Conservation (phyloP, 2,797 vertebrate species). For the Taenioides sp. region DNA sequence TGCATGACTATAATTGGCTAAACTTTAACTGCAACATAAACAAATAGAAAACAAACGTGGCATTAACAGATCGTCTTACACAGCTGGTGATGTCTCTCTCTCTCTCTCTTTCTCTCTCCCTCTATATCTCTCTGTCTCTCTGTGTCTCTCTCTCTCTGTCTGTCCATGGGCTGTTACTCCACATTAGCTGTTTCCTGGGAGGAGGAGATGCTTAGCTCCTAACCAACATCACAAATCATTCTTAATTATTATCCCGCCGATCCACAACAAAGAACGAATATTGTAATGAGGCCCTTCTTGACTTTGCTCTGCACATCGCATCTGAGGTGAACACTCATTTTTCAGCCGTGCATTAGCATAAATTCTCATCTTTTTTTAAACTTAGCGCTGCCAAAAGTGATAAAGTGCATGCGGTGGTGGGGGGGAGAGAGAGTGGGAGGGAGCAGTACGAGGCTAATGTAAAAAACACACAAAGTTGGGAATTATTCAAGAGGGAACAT, state of each 20-base stretch:
- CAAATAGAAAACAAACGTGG: not conserved
- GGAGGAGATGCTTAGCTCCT: constrained; percentile 46
- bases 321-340: constrained; percentile 71
- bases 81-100: constrained; percentile 28
- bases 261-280: constrained; percentile 76
- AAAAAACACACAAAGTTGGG: constrained; percentile 33
- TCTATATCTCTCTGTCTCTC: constrained; percentile 18
- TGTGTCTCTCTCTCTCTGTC: constrained; percentile 15
- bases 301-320: constrained; percentile 63
- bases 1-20: constrained; percentile 3
- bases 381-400: constrained; percentile 74
- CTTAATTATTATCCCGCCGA: constrained; percentile 76
- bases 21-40: constrained; percentile 3
- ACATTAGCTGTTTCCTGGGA: constrained; percentile 40
- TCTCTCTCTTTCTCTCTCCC: constrained; percentile 4
- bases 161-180: constrained; percentile 18
- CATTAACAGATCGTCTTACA: constrained; percentile 3
- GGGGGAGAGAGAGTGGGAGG: constrained; percentile 30
- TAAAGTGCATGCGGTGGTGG: constrained; percentile 63
- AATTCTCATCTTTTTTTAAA: constrained; percentile 73
- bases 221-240: constrained; percentile 78
- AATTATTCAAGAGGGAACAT: constrained; percentile 36
- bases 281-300: constrained; percentile 72
- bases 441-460: constrained; percentile 17
- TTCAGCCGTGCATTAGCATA: constrained; percentile 78